Evolutionary conservation across 2,113 vertebrate species (phyloP).

Genomic region (mouse (Mus musculus)): GRCm39 chr17:15563001-15563500

Average conservation of each 20-base stretch:
- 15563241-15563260: conserved; percentile 87
- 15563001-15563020: conserved; percentile 55
- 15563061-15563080: not conserved
- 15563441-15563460: conserved; percentile 88
- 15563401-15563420: conserved; percentile 81
- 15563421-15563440: conserved; percentile 86
- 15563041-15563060: not conserved
- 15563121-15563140: conserved; percentile 61
- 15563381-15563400: conserved; percentile 82
- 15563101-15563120: conserved; percentile 51
- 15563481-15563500: conserved; percentile 89
- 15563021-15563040: conserved; percentile 48
- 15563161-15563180: conserved; percentile 64
- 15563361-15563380: not conserved
- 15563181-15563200: conserved; percentile 72
- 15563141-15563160: conserved; percentile 30
- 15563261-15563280: conserved; percentile 85
- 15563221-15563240: conserved; percentile 85
- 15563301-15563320: conserved; percentile 38
- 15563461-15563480: conserved; percentile 90
- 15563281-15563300: conserved; percentile 77
- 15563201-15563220: conserved; percentile 71
- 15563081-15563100: conserved; percentile 63
- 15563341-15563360: conserved; percentile 48
- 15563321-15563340: conserved; percentile 47